Base-by-base conservation (phyloP, 2,113 vertebrate species). In the Barnardius zonarius region DNA sequence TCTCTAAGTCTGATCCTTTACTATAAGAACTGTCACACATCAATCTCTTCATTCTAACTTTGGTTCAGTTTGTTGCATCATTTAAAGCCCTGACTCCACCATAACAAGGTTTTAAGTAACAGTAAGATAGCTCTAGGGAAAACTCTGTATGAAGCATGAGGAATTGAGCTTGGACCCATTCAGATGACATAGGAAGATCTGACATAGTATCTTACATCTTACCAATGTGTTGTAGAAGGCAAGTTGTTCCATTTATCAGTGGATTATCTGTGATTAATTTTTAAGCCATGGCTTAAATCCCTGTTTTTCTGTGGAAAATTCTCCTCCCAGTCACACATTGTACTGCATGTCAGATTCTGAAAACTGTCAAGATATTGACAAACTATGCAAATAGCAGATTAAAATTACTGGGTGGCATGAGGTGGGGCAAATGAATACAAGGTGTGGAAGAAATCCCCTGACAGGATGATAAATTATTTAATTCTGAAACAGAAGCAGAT, bases 401-500 rank as follows among this genome's bases (percentile, higher is more conserved):
- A 88, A 94, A 78, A 57, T 75, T 84, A 86, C 77, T 72, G 24
- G 33, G 41, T 76, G 54, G 31, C 41, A 54, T n/a, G 14, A 17
- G 35, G 23, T 68, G 63, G 83, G 81, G 70, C 39, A 91, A 75
- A 77, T 35, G 55, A 83, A 88, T 75, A 88, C 51, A 86, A 92
- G 52, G 68, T 86, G 43, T 59, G 59, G 80, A 90, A 95, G 37
- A 84, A 92, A 92, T 48, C 11, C 69, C 64, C 79, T 90, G 88
- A 88, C 64, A 95, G 85, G 39, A 83, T 48, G 79, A 93, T 88
- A 77, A 95, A 90, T 86, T 39, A 86, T 95, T 92, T 59, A 88
- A 35, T 66, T 75, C 43, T 86, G 91, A 80, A 95, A 75, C 55
- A 94, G 75, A 95, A 96, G 43, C 70, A 86, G 61, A 75, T 48